Conservation (phyloP, 1,140 invertebrate genomes). For the Neodiprion fabricii region DNA sequence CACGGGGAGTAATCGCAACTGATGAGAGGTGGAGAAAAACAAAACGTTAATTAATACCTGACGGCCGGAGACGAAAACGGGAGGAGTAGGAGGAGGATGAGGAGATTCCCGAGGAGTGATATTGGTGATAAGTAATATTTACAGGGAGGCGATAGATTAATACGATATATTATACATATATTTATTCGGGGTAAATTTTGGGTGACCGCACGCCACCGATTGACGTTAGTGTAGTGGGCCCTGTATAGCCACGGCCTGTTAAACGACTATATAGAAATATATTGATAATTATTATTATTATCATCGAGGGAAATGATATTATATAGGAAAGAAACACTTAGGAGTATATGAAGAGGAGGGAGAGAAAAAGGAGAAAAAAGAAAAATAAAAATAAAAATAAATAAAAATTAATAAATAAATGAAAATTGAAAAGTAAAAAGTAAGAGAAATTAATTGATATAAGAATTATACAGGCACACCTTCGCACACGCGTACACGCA, state of each 20-base stretch:
- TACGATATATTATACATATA: too few species aligned
- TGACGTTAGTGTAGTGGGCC: slow-evolving; percentile 56
- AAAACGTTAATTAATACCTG: background rate
- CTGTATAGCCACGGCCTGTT: slow-evolving; percentile 62
- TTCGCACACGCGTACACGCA: slow-evolving; percentile 23
- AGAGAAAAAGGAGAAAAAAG: slow-evolving; percentile 18
- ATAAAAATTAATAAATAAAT: slow-evolving; percentile 17
- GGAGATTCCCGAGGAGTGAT: background rate
- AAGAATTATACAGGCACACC: slow-evolving; percentile 15
- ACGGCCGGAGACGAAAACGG: slow-evolving; percentile 11
- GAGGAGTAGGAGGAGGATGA: background rate
- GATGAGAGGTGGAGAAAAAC: slow-evolving; percentile 22
- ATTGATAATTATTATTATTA: slow-evolving; percentile 38
- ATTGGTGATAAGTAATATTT: background rate
- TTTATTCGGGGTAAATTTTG: slow-evolving; percentile 17
- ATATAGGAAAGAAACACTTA: slow-evolving; percentile 29
- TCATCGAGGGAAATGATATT: slow-evolving; percentile 39
- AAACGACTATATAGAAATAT: slow-evolving; percentile 28
- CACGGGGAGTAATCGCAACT: slow-evolving; percentile 30
- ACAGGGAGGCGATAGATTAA: background rate
- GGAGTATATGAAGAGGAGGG: slow-evolving; percentile 30
- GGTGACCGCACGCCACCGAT: slow-evolving; percentile 59
- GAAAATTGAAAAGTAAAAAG: slow-evolving; percentile 13
- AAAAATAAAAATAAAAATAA: slow-evolving; percentile 23
- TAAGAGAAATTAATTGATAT: slow-evolving; percentile 17